These are phyloP conservation scores for Dysdera silvatica DNA, from an alignment of 1,140 invertebrate genomes.

Conservation along the genomic window DNA sequence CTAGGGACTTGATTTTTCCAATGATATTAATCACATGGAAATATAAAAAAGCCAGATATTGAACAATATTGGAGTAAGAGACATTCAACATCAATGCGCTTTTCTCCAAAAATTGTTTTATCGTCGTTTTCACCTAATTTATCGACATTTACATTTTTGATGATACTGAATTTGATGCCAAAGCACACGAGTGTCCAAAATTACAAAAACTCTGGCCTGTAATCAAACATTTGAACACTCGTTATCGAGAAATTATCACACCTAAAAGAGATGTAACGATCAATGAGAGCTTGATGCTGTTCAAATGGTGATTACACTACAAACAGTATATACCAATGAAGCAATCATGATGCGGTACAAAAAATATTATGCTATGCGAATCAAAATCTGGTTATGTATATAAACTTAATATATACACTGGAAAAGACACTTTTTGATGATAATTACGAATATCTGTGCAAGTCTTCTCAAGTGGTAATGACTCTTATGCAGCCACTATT, in stretches of 20 bases:
- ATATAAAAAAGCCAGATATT: background rate
- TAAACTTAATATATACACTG: background rate
- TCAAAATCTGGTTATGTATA: background rate
- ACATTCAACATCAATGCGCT: background rate
- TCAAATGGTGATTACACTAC: background rate
- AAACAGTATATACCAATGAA: too few species aligned
- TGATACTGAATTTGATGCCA: conserved; percentile 2
- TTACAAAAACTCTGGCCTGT: conserved; percentile 2
- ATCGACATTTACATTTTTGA: conserved; percentile 2
- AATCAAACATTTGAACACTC: conserved; percentile 8
- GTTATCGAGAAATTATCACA: background rate
- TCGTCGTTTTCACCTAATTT: background rate
- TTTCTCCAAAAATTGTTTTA: background rate
- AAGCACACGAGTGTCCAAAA: conserved; percentile 7
- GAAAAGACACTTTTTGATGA: background rate
- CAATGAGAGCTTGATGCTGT: conserved; percentile 12
- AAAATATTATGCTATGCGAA: too few species aligned
- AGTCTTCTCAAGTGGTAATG: background rate
- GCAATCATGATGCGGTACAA: too few species aligned
- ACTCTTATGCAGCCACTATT: background rate
- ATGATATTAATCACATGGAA: too few species aligned
- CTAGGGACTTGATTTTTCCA: too few species aligned
- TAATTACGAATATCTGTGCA: background rate
- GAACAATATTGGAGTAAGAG: conserved; percentile 3
- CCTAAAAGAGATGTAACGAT: conserved; percentile 8